A percentile compares a stretch with the other conserved stretches of the same genome.
These are phyloP conservation scores for Salpingus planirostris DNA, from an alignment of 2,888 invertebrate genomes.

Conservation along the genomic window DNA sequence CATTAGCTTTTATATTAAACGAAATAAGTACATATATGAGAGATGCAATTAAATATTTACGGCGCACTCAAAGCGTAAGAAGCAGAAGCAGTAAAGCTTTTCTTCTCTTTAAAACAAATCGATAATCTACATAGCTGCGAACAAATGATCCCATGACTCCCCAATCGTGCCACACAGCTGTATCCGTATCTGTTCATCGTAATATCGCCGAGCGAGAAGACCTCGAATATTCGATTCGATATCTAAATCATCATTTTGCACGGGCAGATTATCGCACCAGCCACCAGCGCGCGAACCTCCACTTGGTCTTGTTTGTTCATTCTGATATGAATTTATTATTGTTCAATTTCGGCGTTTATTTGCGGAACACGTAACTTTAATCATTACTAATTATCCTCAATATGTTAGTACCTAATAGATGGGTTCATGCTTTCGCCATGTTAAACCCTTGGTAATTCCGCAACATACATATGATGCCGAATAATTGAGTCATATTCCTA, in stretches of 20 bases:
- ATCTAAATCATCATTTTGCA: slow-evolving; percentile 14
- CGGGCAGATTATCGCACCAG: too few species aligned
- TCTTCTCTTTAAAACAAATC: slow-evolving; percentile 8
- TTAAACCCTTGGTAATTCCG: slow-evolving; percentile 15
- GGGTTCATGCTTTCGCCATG: slow-evolving; percentile 15
- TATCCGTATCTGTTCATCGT: too few species aligned
- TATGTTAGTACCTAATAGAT: slow-evolving; percentile 18
- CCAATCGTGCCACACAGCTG: slow-evolving; percentile 10
- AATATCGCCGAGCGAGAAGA: too few species aligned
- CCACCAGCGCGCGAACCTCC: too few species aligned
- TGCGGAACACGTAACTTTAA: slow-evolving; percentile 20
- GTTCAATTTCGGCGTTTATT: slow-evolving; percentile 19
- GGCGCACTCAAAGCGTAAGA: slow-evolving; percentile 9
- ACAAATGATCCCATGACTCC: slow-evolving; percentile 6
- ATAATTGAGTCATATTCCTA: slow-evolving; percentile 13
- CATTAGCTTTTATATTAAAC: slow-evolving; percentile 15
- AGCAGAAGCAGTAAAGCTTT: slow-evolving; percentile 6
- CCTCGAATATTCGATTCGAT: too few species aligned
- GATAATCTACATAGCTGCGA: slow-evolving; percentile 10
- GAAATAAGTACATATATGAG: slow-evolving; percentile 14
- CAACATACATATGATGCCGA: slow-evolving; percentile 16
- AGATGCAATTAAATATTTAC: slow-evolving; percentile 15
- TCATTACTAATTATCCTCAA: slow-evolving; percentile 20
- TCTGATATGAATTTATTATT: slow-evolving; percentile 20
- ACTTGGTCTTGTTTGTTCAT: slow-evolving; percentile 13